Base-by-base conservation (phyloP, 2,797 vertebrate species). In the Coreius guichenoti region DNA sequence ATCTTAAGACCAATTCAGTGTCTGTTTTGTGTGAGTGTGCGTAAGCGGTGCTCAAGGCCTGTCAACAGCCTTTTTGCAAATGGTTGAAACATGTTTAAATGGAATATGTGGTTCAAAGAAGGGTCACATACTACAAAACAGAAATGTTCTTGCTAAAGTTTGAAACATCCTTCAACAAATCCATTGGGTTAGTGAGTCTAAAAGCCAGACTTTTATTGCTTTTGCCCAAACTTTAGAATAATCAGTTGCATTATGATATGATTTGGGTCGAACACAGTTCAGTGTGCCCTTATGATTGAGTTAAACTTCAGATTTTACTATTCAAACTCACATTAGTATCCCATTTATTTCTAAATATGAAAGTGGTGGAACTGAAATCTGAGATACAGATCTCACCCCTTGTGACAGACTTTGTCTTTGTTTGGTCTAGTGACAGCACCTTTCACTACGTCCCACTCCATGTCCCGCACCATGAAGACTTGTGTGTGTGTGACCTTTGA, bases 391-490 rank as follows among this genome's bases (percentile, higher is more conserved):
- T 78, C 76, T 43, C 36, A 1, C 17, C 26, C 29, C 13, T 51
- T 33, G 26, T 4, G 29, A 80, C 47, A 39, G 80, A 70, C 23
- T 69, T 43, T 80, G 88, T 89, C 78, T 85, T 83, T 89, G 92
- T 95, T 95, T 95, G 93, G 95, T 95, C 95, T 94, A 94, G 80
- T 92, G 92, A 92, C 54, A 21, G 90, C 89, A 94, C 93, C 94
- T 90, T 68, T 94, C 91, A 94, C 95, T 95, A 94, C 92, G 49
- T 94, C 94, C 93, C 94, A 93, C 93, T 95, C 39, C 39, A 43
- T 43, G 39, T 43, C 39, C 39, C 94, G 94, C 92, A 94, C 94
- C 94, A 95, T 94, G 94, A 95, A 95, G 92, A 91, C 58, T 63
- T 84, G 45, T 87, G 36, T 84, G 75, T 72, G 80, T 85, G 80